Base-by-base conservation (phyloP, 2,113 vertebrate genomes). In the Stercorarius parasiticus region DNA sequence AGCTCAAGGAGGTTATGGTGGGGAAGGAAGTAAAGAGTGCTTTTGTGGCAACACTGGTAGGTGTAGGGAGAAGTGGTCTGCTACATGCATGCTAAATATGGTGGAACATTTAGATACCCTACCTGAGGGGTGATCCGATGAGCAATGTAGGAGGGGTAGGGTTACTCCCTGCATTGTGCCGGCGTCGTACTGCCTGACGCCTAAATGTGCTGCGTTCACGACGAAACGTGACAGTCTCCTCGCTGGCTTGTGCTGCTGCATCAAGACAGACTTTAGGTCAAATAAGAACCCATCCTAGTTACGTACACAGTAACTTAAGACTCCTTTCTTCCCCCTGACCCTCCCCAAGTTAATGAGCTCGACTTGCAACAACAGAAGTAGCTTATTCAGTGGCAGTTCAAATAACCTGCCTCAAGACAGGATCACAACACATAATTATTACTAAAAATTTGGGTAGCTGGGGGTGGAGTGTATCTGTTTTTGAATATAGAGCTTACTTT, bases 131-230 rank as follows among this genome's bases (percentile, higher is more conserved):
- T 95, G 99, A 99, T 98, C 99, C 99, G 98, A 99, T 99, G 98
- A 99, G 99, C 96, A 99, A 99, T 96, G 99, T 97, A 97, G 99
- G 99, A 97, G 99, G 99, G 97, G 99, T 99, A 97, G 99, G 99
- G 98, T 99, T 99, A 98, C 99, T 99, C 98, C 99, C 99, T 95
- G 99, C 99, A 98, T 99, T 99, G 99, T 99, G 99, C 94, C 99
- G 98, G 98, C 99, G 99, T 95, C 99, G 99, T 76, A 99, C 99
- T 55, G 99, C 99, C 98, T 99, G 99, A 97, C 99, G 99, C 96
- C 99, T 99, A 98, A 99, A 99, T 95, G 99, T 99, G 98, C 99
- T 99, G 98, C 99, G 99, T 97, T 99, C 99, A 76, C 99, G 99
- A 77, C 99, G 99, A 97, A 99, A 99, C 93, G 99, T 98, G 98